These are phyloP conservation scores for Agonum fuliginosum DNA, from an alignment of 2,888 invertebrate species.

Conservation along the genomic window DNA sequence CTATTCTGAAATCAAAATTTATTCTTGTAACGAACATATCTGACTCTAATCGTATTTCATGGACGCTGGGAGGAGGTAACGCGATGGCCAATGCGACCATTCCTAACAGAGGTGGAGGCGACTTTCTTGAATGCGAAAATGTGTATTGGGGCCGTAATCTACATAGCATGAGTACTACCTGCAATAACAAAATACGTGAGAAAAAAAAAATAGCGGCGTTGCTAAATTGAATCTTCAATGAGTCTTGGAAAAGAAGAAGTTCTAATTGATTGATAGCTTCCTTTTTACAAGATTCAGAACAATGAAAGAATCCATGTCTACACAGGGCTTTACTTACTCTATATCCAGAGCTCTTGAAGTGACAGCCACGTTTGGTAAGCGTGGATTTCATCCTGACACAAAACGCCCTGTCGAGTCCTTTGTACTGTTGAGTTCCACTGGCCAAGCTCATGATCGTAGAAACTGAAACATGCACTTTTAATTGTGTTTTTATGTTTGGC, in stretches of 20 bases:
- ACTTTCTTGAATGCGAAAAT: slow-evolving; percentile 92
- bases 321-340: slow-evolving; percentile 80
- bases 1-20: slow-evolving; percentile 96
- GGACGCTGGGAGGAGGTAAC: slow-evolving; percentile 96
- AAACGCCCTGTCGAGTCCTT: slow-evolving; percentile 93
- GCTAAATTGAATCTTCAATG: too few species aligned
- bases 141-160: slow-evolving; percentile 94
- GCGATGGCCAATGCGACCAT: slow-evolving; percentile 98
- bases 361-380: slow-evolving; percentile 96
- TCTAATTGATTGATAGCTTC: too few species aligned
- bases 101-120: slow-evolving; percentile 90
- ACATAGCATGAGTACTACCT: slow-evolving; percentile 96
- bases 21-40: slow-evolving; percentile 98
- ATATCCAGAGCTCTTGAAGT: slow-evolving; percentile 96
- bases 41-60: slow-evolving; percentile 95
- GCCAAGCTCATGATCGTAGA: slow-evolving; percentile 89
- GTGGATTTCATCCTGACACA: slow-evolving; percentile 99
- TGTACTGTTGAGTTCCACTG: slow-evolving; percentile 78
- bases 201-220: background rate
- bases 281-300: background rate
- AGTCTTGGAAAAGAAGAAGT: too few species aligned
- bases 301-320: background rate
- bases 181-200: slow-evolving; percentile 66
- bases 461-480: slow-evolving; percentile 75
- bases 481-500: background rate